Evolutionary conservation across 2,888 invertebrate species (phyloP).

Genomic region (Nephrotoma flavescens): DNA sequence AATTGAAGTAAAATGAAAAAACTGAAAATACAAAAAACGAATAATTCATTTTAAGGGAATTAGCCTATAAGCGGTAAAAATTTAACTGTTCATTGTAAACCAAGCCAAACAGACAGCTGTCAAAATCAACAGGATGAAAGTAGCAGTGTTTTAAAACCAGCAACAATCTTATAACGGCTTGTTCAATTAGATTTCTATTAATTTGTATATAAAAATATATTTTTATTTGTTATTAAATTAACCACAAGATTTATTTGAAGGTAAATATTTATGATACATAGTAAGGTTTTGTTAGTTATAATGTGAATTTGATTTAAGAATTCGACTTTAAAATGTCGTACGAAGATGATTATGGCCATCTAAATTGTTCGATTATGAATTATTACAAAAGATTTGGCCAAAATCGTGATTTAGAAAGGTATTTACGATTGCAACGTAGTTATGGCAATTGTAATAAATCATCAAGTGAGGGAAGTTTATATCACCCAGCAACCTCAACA

Average conservation of each 20-base stretch:
- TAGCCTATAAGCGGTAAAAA: too few species aligned
- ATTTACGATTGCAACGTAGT: slow-evolving; percentile 33
- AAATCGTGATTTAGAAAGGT: slow-evolving; percentile 50
- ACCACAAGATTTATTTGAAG: background rate
- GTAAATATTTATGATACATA: background rate
- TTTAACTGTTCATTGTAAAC: background rate
- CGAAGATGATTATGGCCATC: background rate
- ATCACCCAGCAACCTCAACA: background rate
- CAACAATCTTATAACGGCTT: background rate
- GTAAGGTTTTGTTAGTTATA: background rate
- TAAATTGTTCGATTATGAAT: slow-evolving; percentile 34
- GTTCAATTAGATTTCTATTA: background rate
- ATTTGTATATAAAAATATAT: background rate
- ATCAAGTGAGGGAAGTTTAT: slow-evolving; percentile 12
- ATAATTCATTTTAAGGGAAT: too few species aligned
- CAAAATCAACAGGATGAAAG: background rate
- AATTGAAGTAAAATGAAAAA: too few species aligned
- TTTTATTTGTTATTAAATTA: background rate
- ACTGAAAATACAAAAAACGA: too few species aligned
- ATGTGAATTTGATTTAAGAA: background rate
- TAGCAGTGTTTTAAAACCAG: background rate
- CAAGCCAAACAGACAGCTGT: background rate
- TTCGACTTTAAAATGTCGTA: background rate
- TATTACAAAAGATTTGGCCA: slow-evolving; percentile 55
- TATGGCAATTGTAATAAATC: slow-evolving; percentile 7